Base-by-base conservation (phyloP, 2,797 vertebrate species). In the Chrysocyon brachyurus region DNA sequence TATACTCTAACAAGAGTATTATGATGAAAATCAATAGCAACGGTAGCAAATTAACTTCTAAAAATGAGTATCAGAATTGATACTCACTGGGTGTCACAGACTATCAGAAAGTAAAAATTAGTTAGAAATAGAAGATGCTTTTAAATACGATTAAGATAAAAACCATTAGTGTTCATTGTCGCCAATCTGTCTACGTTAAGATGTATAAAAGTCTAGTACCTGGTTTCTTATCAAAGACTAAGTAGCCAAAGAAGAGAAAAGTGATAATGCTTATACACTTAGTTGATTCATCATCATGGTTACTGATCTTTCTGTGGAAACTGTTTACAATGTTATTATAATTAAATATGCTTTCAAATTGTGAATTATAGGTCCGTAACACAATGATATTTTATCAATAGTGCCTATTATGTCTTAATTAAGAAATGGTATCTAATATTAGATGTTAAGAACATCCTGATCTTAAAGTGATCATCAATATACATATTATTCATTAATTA, bases 61-160 rank as follows among this genome's bases (percentile, higher is more conserved):
- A 68, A 85, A 68, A 68, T 66, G 83, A 66, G 17, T 52, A 84
- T 52, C 40, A 84, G 40, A 33, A 66, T 1, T 52, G 19, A 52
- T 52, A 77, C 33, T 72, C 70, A 40, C 33, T 40, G 12, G 12
- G 31, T 33, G n/a, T 66, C 56, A 82, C 28, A 85, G 31, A 66
- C 4, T 98, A 98, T 98, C 98, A 98, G 98, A 98, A 99, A 99
- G 99, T 99, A 99, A 99, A 99, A 99, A 99, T 99, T 98, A 98
- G 97, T 98, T 79, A 98, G 98, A 99, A 99, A 99, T 98, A 98
- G 98, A 99, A 99, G 99, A 99, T 99, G 99, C 99, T 99, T 99
- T 99, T 99, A 99, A 99, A 99, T 99, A 98, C 99, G 99, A 99
- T 99, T 99, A 99, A 99, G 99, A 99, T 99, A 99, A 99, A 98